phyloP scores from a whole-genome alignment of 2,113 vertebrate species.

The Bubo blakistoni region DNA sequence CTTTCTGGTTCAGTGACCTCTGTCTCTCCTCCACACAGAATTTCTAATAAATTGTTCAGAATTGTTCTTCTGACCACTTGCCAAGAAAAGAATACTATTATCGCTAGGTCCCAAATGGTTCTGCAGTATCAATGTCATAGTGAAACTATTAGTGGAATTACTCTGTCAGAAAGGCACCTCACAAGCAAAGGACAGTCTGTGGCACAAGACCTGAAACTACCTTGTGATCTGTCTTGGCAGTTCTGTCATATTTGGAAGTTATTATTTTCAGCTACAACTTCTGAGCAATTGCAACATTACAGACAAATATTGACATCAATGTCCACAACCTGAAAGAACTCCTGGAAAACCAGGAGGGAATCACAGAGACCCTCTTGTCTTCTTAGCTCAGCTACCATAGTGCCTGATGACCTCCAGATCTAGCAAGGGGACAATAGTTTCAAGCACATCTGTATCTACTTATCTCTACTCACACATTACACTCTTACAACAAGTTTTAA shows the following conservation, averaged over 20 bases:
- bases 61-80: slow-evolving; percentile 12
- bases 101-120: neutral
- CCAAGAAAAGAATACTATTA: neutral
- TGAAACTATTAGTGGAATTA: slow-evolving; percentile 15
- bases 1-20: neutral
- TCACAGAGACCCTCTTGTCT: neutral
- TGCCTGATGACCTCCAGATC: neutral
- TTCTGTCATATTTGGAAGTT: neutral
- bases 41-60: neutral
- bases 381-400: neutral
- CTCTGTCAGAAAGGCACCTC: neutral
- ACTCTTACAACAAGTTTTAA: neutral
- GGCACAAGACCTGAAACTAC: neutral
- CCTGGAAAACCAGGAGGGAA: neutral
- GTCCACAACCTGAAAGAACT: neutral
- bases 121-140: neutral
- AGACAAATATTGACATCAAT: neutral
- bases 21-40: neutral
- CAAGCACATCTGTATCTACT: neutral
- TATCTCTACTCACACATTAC: neutral
- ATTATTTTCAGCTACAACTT: neutral
- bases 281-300: neutral
- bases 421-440: neutral
- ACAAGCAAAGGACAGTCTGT: neutral
- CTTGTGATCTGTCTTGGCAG: neutral